Evolutionary conservation across 1,140 invertebrate species (phyloP), one percentile per base, ranked within the genome.

Genomic region (Sarcophaga peregrina): DNA sequence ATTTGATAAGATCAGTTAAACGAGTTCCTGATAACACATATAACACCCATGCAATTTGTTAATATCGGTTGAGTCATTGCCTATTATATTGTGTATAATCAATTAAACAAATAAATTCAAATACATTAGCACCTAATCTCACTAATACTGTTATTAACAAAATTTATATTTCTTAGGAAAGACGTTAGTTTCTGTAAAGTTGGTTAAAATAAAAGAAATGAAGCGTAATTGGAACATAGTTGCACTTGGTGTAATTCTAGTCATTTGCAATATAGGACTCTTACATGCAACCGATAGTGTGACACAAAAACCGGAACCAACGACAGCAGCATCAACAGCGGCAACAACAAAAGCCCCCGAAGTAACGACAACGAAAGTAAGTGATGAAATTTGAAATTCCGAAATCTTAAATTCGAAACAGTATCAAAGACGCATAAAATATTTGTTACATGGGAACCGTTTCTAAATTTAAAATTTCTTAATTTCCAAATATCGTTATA

Each of bases 1-100:
- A 50, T 50, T 50, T 78, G 75, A 78, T 78, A 78, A 78, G 75
- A 78, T 78, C 47, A 52, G 47, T n/a, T 20, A 78, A 50, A 52
- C 11, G 75, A 50, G 15, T 78, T 78, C 20, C 50, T 78, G 47
- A 78, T 78, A 50, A 78, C 15, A 52, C 75, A 52, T 8, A 20
- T 52, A 17, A 6, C 73, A 10, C 8, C 0, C 37, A 25, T 11
- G 45, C 13, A 48, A 58, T 58, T 58, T 58, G 20, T 20, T 20
- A 68, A 17, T 5, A 20, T 68, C 62, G 62, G 15, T 45, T 78
- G 75, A 78, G 75, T 78, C 75, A 78, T 78, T 78, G 50, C 50
- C 75, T 11, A 76, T 47, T 72, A n/a, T 72, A n/a, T 1, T 76
- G 15, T 47, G 11, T 76, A 20, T 68, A 25, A 68, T 68, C 62